Conservation (phyloP, 2,797 vertebrate species). For the Margarornis squamiger region DNA sequence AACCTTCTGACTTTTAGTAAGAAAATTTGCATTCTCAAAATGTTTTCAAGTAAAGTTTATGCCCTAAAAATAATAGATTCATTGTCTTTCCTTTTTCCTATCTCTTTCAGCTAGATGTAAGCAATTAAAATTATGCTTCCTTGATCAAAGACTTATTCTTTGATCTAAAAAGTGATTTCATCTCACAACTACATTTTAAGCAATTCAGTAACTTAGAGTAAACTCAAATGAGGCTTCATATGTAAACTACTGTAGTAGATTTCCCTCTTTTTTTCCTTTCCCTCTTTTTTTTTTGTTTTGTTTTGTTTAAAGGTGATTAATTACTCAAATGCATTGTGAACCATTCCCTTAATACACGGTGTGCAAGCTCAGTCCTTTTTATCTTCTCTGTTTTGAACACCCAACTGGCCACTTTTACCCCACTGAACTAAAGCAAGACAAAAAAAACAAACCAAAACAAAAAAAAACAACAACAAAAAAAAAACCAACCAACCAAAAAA, state of each 20-base stretch:
- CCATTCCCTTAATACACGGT: conserved; percentile 58
- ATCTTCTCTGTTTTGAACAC: conserved; percentile 63
- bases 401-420: conserved; percentile 57
- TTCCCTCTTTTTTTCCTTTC: background rate
- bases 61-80: conserved; percentile 33
- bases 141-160: conserved; percentile 10
- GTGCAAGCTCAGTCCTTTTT: conserved; percentile 60
- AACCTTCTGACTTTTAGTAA: conserved; percentile 47
- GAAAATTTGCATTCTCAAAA: conserved; percentile 46
- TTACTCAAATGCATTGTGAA: conserved; percentile 63
- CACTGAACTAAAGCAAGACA: conserved; percentile 62
- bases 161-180: conserved; percentile 15
- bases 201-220: conserved; percentile 13
- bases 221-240: conserved; percentile 35
- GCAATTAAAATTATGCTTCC: conserved; percentile 28
- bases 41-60: conserved; percentile 45
- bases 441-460: too few relatives aligned
- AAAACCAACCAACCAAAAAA: background rate
- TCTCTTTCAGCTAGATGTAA: background rate
- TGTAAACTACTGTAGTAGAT: conserved; percentile 24
- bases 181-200: background rate
- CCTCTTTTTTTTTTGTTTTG: background rate
- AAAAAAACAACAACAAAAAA: background rate
- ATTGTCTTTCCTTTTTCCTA: background rate
- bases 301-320: conserved; percentile 66